A percentile compares a stretch with the other conserved stretches of the same genome.
Evolutionary conservation across 2,797 vertebrate genomes (phyloP).

Genomic region (Synanceia verrucosa): DNA sequence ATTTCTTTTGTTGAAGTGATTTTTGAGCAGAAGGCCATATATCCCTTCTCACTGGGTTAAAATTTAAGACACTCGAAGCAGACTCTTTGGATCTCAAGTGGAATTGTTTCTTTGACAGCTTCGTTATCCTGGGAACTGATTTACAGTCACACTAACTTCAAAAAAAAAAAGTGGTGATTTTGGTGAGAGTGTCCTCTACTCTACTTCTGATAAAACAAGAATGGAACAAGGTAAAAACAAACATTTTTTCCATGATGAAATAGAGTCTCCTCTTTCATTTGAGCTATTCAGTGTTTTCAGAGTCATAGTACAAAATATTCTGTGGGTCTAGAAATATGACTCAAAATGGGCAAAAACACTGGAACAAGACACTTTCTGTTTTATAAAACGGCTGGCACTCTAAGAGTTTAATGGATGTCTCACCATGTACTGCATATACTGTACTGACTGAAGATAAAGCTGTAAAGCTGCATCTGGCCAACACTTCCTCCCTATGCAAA

Average conservation of each 20-base stretch:
- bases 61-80: not conserved
- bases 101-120: not conserved
- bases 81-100: not conserved
- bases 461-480: not conserved
- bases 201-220: too few relatives aligned
- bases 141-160: not conserved
- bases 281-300: too few relatives aligned
- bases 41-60: not conserved
- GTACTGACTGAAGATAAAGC: not conserved
- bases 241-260: too few relatives aligned
- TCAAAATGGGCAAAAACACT: too few relatives aligned
- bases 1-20: conserved; percentile 15
- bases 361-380: too few relatives aligned
- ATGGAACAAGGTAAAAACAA: too few relatives aligned
- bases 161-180: not conserved
- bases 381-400: too few relatives aligned
- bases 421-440: not conserved
- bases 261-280: too few relatives aligned
- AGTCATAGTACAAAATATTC: too few relatives aligned
- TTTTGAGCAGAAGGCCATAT: not conserved
- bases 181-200: too few relatives aligned
- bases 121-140: not conserved
- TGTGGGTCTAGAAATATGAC: too few relatives aligned
- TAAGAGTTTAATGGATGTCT: too few relatives aligned
- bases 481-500: not conserved